Evolutionary conservation across 1,140 invertebrate species (phyloP), one percentile per base, ranked within the genome.

Genomic region (Bombus ignitus): DNA sequence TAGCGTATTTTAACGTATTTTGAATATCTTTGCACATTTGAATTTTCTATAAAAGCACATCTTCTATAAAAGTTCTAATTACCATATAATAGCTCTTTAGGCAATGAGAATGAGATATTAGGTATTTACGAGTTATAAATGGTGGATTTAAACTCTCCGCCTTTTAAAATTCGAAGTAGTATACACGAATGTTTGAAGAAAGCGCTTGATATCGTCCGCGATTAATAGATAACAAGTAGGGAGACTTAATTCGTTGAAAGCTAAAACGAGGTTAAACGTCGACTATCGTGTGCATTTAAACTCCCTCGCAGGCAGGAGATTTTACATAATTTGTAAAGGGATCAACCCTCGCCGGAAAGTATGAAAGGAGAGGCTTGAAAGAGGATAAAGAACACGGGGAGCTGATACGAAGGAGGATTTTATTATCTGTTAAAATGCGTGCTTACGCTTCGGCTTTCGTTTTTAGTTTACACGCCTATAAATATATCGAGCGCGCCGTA

Each of bases 271-370:
- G 44, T 83, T 83, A 83, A 83, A 83, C n/a, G 72, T 47, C 42
- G 42, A 25, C 9, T 25, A 76, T 83, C 72, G 32, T 83, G 81
- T 77, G 44, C 35, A 32, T 83, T 83, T 83, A 68, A 78, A 83
- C 47, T 53, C n/a, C 42, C 65, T 42, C 65, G 39, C 18, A 18
- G 47, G 65, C 65, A 35, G 44, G 47, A 59, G 74, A 78, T 83
- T 83, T 83, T 83, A 53, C 65, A 83, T 83, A 83, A 77, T 83
- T 83, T 70, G 62, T 28, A 39, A 83, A 70, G 81, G 74, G 73
- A 68, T 77, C 73, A 53, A 66, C 35, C 72, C 81, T 66, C 32
- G 13, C 32, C 42, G 9, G 59, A 57, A 42, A 53, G n/a, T 70
- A 44, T 71, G 42, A 78, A 83, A 83, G 57, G 59, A 62, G 44